A percentile compares a stretch with the other conserved stretches of the same genome.
phyloP scores from a whole-genome alignment of 2,113 vertebrate genomes.

The Charadrius vociferus region DNA sequence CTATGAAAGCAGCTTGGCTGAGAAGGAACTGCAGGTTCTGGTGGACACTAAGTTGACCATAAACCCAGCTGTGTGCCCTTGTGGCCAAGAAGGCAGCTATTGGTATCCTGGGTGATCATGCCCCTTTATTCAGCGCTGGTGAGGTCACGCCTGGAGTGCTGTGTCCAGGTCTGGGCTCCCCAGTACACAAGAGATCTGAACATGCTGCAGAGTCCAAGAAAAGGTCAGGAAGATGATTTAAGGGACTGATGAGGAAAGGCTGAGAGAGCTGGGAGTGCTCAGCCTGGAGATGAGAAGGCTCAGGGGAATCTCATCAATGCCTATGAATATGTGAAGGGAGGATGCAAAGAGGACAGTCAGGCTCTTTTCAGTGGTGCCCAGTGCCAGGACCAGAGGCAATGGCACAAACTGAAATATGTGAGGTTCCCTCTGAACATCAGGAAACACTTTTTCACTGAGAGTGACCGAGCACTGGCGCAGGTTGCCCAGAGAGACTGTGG shows the following conservation, averaged over 20 bases:
- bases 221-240: background rate
- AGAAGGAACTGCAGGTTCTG: background rate
- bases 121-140: rapidly evolving
- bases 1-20: background rate
- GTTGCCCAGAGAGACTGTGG: background rate
- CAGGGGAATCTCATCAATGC: background rate
- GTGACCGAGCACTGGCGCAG: background rate
- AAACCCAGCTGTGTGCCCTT: background rate
- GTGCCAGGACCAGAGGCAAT: background rate
- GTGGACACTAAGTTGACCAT: background rate
- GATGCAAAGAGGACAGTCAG: background rate
- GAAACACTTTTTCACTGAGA: background rate
- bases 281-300: background rate
- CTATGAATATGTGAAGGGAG: background rate
- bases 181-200: background rate
- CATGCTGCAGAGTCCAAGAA: background rate
- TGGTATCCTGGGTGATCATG: background rate
- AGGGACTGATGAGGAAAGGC: background rate
- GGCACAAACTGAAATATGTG: background rate
- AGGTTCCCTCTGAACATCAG: background rate
- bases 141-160: background rate
- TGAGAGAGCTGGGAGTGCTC: background rate
- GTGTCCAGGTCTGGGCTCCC: background rate
- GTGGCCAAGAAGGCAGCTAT: background rate
- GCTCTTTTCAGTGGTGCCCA: background rate